These are phyloP conservation scores for Plebejus melissa DNA, from an alignment of 2,888 invertebrate genomes.

Conservation along the genomic window DNA sequence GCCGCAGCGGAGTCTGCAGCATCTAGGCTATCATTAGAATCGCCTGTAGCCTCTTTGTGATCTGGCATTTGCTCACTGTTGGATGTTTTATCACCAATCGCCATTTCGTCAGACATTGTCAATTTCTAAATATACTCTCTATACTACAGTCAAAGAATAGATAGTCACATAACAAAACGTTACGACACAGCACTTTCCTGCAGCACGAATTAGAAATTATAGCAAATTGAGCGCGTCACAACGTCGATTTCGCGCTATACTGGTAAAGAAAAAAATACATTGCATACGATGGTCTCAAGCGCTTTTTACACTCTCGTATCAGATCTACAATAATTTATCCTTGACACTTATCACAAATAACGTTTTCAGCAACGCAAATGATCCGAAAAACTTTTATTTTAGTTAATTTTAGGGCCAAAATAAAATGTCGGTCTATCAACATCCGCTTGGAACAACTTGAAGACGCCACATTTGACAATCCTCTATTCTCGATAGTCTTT, in stretches of 20 bases:
- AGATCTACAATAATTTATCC: conserved; percentile 30
- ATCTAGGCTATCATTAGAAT: conserved; percentile 46
- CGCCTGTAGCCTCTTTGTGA: conserved; percentile 52
- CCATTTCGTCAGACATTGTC: conserved; percentile 77
- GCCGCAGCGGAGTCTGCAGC: conserved; percentile 43
- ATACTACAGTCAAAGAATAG: conserved; percentile 60
- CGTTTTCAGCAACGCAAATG: conserved; percentile 37
- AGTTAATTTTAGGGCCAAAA: conserved; percentile 51
- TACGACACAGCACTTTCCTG: conserved; percentile 57
- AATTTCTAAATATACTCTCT: conserved; percentile 57
- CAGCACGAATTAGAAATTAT: conserved; percentile 60
- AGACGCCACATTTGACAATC: conserved; percentile 56
- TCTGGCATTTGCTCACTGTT: conserved; percentile 33
- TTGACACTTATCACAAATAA: conserved; percentile 35
- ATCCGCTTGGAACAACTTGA: conserved; percentile 47
- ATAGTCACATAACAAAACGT: conserved; percentile 67
- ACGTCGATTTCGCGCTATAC: conserved; percentile 74
- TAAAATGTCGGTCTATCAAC: conserved; percentile 73
- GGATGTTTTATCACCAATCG: conserved; percentile 67
- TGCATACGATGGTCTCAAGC: conserved; percentile 32
- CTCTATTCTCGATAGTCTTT: not conserved
- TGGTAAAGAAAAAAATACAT: conserved; percentile 47
- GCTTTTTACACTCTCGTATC: conserved; percentile 27
- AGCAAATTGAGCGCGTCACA: conserved; percentile 69
- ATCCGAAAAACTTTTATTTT: conserved; percentile 48